Conservation (phyloP, 2,797 vertebrate genomes). For the Lagodon rhomboides region DNA sequence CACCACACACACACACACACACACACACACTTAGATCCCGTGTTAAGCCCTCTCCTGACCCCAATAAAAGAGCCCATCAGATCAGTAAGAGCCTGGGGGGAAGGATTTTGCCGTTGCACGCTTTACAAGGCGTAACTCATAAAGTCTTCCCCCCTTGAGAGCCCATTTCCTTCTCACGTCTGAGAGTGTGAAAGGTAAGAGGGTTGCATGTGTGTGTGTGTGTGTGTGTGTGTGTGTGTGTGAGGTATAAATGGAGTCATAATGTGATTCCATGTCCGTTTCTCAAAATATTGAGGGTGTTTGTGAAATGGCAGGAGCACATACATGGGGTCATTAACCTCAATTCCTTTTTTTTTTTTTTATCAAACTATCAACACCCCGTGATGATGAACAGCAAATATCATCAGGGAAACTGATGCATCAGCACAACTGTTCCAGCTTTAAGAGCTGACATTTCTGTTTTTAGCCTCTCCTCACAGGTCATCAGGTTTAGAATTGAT, state of each 20-base stretch:
- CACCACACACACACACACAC: conserved; percentile 18
- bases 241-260: conserved; percentile 15
- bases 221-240: conserved; percentile 18
- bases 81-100: conserved; percentile 71
- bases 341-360: not conserved
- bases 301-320: conserved; percentile 11
- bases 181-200: conserved; percentile 45
- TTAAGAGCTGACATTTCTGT: not conserved
- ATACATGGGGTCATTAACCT: conserved; percentile 8
- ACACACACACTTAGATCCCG: conserved; percentile 28
- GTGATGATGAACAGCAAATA: conserved; percentile 21
- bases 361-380: conserved; percentile 2
- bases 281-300: conserved; percentile 33
- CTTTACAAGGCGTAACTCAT: conserved; percentile 76
- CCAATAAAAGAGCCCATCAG: conserved; percentile 78
- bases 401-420: conserved; percentile 13
- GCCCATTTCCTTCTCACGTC: conserved; percentile 64
- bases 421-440: conserved; percentile 13
- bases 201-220: conserved; percentile 16
- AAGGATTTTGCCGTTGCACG: conserved; percentile 65
- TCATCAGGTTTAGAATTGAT: too few relatives aligned
- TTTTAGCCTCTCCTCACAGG: too few relatives aligned
- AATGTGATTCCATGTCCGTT: conserved; percentile 24
- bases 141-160: conserved; percentile 60
- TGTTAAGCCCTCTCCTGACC: conserved; percentile 67